Conservation (phyloP, 2,888 invertebrate genomes). For the Chloromyia formosa region DNA sequence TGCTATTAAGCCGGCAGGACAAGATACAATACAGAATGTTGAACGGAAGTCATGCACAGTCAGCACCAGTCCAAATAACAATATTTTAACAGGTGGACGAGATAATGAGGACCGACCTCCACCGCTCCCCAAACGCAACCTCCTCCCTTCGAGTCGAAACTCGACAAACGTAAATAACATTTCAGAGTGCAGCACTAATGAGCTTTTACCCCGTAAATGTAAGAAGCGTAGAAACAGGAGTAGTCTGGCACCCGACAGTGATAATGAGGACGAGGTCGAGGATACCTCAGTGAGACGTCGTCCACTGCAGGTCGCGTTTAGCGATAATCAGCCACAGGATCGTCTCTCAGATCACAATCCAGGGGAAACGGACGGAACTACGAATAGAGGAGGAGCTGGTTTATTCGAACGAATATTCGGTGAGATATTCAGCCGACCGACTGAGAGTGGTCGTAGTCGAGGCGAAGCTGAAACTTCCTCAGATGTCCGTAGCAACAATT, state of each 20-base stretch:
- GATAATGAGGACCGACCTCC: slow-evolving; percentile 41
- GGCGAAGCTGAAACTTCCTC: not conserved
- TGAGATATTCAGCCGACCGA: slow-evolving; percentile 46
- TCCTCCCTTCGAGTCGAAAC: slow-evolving; percentile 45
- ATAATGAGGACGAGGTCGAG: slow-evolving; percentile 37
- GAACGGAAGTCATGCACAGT: not conserved
- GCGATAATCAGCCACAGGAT: not conserved
- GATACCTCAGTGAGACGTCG: slow-evolving; percentile 35
- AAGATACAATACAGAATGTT: not conserved
- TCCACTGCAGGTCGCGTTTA: slow-evolving; percentile 11
- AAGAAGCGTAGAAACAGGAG: slow-evolving; percentile 30
- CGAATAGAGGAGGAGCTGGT: slow-evolving; percentile 13
- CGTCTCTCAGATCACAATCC: not conserved
- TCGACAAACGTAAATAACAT: slow-evolving; percentile 50
- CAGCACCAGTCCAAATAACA: slow-evolving; percentile 51
- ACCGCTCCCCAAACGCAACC: slow-evolving; percentile 44
- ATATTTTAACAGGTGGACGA: slow-evolving; percentile 50
- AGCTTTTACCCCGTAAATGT: slow-evolving; percentile 49
- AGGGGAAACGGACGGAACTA: not conserved
- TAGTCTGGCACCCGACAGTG: not conserved
- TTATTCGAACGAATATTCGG: slow-evolving; percentile 49
- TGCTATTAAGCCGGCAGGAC: not conserved
- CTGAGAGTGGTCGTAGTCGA: not conserved
- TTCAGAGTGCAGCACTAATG: slow-evolving; percentile 53
- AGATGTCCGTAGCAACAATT: not conserved